Evolutionary conservation across 37 sponge, comb jelly and placozoan species (phyloP), one percentile per base, ranked within the genome.

Genomic region (Diacarnus erythraeanus): DNA sequence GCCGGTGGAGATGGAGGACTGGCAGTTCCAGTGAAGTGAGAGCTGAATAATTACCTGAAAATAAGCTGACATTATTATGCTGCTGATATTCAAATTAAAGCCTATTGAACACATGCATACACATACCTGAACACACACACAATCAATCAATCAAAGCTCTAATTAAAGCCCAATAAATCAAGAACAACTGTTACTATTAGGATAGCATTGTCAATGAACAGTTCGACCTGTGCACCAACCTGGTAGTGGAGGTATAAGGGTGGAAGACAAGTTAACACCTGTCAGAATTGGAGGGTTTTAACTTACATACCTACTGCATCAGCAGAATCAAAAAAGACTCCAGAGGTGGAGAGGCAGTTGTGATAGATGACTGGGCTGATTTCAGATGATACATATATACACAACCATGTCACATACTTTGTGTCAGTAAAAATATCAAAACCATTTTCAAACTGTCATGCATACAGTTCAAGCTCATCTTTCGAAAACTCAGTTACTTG

Each of bases 381-480:
- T 47, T 12, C 12, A 12, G 51, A 47, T 47, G 51, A 47, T 47
- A 47, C 51, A 15, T 6, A n/a, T n/a, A n/a, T n/a, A 47, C 51
- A 12, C 12, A 47, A 12, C 51, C 51, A 47, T 15, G 51, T 12
- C 51, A 47, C 51, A 47, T 47, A 47, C 51, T 47, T 47, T 47
- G 6, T 6, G 12, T 47, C 51, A 6, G 12, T 47, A 12, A 15
- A 47, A 15, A 47, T 47, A 72, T 77, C 73, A 78, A 71, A 77
- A 23, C 75, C 80, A 27, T 85, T 79, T 70, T 78, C 78, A 78
- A 26, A 85, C 5, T 57, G 47, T 37, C 63, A 35, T 63, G 29
- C 51, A 78, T 54, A 85, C 3, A 35, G 64, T 3, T 57, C 25
- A 38, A 71, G 71, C 38, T 77, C 8, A 9, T 64, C n/a, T 64